These are phyloP conservation scores for Taphrorychus bicolor DNA, from an alignment of 2,888 invertebrate species.

Conservation along the genomic window DNA sequence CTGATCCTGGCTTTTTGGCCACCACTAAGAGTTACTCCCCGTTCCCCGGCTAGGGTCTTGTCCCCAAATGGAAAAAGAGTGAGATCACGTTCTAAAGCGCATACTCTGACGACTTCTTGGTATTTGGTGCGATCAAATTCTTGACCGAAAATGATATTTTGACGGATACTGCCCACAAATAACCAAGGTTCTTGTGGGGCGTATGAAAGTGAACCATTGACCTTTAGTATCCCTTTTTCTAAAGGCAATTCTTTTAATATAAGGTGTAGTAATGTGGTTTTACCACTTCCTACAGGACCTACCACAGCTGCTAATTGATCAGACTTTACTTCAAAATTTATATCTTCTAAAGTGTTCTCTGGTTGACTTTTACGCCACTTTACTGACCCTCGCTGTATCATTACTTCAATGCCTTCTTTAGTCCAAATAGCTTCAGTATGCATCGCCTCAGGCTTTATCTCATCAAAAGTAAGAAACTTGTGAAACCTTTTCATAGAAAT, in stretches of 20 bases:
- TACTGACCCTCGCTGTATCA: conserved; percentile 63
- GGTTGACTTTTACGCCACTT: conserved; percentile 64
- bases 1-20: conserved; percentile 88
- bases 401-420: background rate
- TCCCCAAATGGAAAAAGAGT: conserved; percentile 76
- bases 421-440: background rate
- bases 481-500: conserved; percentile 58
- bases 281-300: conserved; percentile 63
- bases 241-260: conserved; percentile 76
- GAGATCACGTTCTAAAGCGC: conserved; percentile 75
- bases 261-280: conserved; percentile 62
- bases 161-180: conserved; percentile 80
- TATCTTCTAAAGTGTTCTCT: conserved; percentile 62
- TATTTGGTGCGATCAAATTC: conserved; percentile 70
- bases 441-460: conserved; percentile 40
- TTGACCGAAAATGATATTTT: conserved; percentile 90
- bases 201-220: conserved; percentile 74
- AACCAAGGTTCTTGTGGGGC: conserved; percentile 87
- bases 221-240: conserved; percentile 66
- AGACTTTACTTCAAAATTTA: conserved; percentile 69
- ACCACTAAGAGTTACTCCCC: conserved; percentile 74
- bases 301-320: conserved; percentile 65
- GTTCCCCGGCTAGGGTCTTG: conserved; percentile 76
- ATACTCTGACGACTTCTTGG: conserved; percentile 71
- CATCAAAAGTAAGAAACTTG: conserved; percentile 63